Base-by-base conservation (phyloP, 64 coral and sea anemone genomes). In the Porites lutea region DNA sequence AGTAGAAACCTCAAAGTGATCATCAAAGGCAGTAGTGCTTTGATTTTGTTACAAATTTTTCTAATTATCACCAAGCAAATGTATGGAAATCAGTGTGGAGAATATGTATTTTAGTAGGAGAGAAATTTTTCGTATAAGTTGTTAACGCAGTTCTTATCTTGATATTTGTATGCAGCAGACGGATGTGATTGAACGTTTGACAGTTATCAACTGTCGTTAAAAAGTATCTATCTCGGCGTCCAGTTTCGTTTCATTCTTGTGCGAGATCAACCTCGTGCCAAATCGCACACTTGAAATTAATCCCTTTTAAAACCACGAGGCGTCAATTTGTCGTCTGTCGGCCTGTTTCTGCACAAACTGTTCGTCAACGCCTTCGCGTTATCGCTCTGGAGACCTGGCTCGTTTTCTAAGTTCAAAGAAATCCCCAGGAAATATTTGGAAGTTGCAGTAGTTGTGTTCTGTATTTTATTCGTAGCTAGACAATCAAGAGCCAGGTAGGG, bases 201-300 rank as follows among this genome's bases (percentile, higher is more conserved):
- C 81, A 52, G 12, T 84, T 47, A 21, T 68, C 63, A 68, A 21
- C 19, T 68, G 8, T 84, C 69, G 52, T 65, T 12, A 16, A 48
- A 65, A 65, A 47, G 13, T 52, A 4, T 10, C 16, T 51, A 5
- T 5, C 16, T 18, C 19, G 27, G 27, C 48, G 48, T 19, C 73
- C 73, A 15, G 15, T 76, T 76, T 76, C 58, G 52, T 81, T 13
- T 57, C 54, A 58, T 13, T 11, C 12, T 59, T n/a, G 22, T 44
- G 12, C 62, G 78, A 81, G 20, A 44, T 15, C 78, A 81, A 81
- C 19, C 58, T 43, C 78, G 55, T 59, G 57, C 14, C 58, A 62
- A 81, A 48, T 8, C 27, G 27, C 54, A 14, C 58, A 81, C 78
- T 81, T 61, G 55, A 81, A n/a, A 19, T 62, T 49, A 84, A 23